Evolutionary conservation across 2,113 vertebrate species (phyloP).

Genomic region (Harpagus bidentatus): DNA sequence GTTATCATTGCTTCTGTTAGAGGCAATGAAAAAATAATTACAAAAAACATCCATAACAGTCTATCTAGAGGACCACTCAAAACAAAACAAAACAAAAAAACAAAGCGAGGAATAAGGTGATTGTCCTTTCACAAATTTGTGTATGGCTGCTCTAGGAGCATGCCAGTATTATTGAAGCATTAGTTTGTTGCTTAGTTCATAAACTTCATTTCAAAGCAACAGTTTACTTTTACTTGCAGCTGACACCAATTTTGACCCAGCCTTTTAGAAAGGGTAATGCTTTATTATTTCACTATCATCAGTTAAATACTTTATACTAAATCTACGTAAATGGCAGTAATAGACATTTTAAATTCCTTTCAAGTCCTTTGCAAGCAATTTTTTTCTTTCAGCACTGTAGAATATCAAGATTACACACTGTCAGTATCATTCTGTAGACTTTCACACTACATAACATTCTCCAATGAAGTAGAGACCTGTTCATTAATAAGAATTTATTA

Average conservation of each 20-base stretch:
- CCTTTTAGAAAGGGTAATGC: background rate
- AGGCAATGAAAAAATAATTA: background rate
- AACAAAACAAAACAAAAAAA: background rate
- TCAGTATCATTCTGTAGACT: background rate
- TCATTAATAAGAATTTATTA: constrained; percentile 20
- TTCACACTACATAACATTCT: background rate
- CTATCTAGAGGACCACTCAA: background rate
- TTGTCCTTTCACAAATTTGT: background rate
- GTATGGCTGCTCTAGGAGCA: background rate
- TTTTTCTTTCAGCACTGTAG: constrained; percentile 7
- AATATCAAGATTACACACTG: background rate
- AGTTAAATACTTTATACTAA: background rate
- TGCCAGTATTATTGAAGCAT: background rate
- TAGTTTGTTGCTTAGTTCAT: background rate
- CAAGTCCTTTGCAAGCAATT: background rate
- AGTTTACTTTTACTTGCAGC: background rate
- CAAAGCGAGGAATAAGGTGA: background rate
- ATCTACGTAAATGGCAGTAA: background rate
- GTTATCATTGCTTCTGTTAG: background rate
- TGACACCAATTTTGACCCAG: background rate
- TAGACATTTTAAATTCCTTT: background rate
- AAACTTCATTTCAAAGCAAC: background rate
- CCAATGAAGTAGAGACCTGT: background rate
- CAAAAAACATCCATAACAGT: background rate
- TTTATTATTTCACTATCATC: background rate